Evolutionary conservation across 1,140 invertebrate species (phyloP).

Genomic region (Myzus persicae): DNA sequence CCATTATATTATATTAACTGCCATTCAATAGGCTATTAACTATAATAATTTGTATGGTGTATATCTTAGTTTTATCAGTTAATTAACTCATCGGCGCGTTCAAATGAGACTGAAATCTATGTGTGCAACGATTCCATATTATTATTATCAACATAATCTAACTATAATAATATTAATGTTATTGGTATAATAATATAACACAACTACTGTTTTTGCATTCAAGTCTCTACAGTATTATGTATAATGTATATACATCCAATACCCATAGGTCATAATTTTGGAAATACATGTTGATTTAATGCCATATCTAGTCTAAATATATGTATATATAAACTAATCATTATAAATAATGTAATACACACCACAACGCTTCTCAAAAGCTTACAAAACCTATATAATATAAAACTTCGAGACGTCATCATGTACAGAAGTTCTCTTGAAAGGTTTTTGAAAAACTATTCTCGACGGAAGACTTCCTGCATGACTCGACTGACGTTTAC

Average conservation of each 20-base stretch:
- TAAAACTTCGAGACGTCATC: background rate
- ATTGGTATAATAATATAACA: conserved; percentile 6
- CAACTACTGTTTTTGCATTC: conserved; percentile 3
- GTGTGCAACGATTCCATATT: background rate
- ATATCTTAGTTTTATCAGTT: background rate
- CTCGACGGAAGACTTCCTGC: background rate
- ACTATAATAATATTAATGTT: background rate
- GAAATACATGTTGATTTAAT: background rate
- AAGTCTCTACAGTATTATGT: background rate
- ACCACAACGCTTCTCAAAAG: background rate
- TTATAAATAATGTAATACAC: background rate
- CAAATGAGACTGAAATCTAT: background rate
- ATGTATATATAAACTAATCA: no score
- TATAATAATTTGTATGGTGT: background rate
- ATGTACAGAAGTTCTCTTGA: background rate
- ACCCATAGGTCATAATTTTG: background rate
- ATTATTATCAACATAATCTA: background rate
- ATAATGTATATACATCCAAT: background rate
- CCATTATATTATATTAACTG: background rate
- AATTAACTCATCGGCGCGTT: background rate
- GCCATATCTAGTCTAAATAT: background rate
- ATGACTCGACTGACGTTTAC: background rate
- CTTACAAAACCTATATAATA: background rate
- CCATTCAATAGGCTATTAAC: background rate
- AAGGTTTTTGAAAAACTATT: background rate